Conservation (phyloP, 1,140 invertebrate genomes). For the Xylocopa sonorina region DNA sequence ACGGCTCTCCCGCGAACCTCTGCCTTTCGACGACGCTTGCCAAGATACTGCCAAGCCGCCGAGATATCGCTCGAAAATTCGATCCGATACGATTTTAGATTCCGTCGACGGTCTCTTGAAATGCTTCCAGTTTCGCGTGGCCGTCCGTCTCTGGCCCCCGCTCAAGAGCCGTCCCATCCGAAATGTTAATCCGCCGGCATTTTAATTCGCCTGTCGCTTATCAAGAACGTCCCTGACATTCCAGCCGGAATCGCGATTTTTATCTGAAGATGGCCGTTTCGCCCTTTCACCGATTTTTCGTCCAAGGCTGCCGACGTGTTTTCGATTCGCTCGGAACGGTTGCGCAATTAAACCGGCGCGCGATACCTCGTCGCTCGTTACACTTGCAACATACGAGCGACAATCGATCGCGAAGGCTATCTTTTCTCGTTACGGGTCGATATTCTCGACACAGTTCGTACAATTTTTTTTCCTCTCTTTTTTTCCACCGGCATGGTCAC, state of each 20-base stretch:
- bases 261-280: not conserved
- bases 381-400: not conserved
- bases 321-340: not conserved
- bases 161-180: not conserved
- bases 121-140: not conserved
- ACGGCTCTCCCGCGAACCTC: not conserved
- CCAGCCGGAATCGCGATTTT: not conserved
- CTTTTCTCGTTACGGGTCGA: not conserved
- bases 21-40: not conserved
- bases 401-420: not conserved
- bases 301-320: not conserved
- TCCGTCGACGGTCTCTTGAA: not conserved
- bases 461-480: too few relatives aligned
- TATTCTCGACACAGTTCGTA: conserved; percentile 23
- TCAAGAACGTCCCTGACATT: not conserved
- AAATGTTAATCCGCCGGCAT: not conserved
- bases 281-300: not conserved
- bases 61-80: not conserved
- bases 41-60: not conserved
- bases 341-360: not conserved
- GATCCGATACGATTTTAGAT: not conserved
- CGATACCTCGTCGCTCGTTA: not conserved
- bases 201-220: not conserved
- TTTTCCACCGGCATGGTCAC: conserved; percentile 4
- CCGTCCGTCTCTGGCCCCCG: not conserved